Evolutionary conservation across 92 coral and sea anemone genomes (phyloP).

Genomic region (Nematostella vectensis): DNA sequence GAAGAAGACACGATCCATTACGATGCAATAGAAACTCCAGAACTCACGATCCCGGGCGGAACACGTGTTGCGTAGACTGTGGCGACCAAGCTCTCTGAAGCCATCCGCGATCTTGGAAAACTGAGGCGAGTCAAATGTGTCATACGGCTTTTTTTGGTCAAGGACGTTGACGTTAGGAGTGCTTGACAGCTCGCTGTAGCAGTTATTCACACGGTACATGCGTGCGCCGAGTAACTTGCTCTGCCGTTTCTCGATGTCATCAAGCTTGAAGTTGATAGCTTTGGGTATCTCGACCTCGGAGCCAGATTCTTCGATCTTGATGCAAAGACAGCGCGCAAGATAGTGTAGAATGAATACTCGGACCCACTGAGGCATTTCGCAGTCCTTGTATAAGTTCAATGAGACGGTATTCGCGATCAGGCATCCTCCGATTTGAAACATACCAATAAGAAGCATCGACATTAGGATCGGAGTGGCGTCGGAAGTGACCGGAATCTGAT

Average conservation of each 20-base stretch:
- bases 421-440: slow-evolving; percentile 68
- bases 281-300: slow-evolving; percentile 29
- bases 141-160: slow-evolving; percentile 1
- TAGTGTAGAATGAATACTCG: slow-evolving; percentile 62
- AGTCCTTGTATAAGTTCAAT: slow-evolving; percentile 45
- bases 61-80: slow-evolving; percentile 25
- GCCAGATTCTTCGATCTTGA: slow-evolving; percentile 21
- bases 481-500: slow-evolving; percentile 77
- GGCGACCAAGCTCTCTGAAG: slow-evolving; percentile 32
- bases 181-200: background rate
- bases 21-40: slow-evolving; percentile 51
- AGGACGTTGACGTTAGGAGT: slow-evolving; percentile 14
- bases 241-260: slow-evolving; percentile 24
- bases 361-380: slow-evolving; percentile 61
- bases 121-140: slow-evolving; percentile 18
- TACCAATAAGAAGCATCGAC: slow-evolving; percentile 37
- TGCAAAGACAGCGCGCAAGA: slow-evolving; percentile 49
- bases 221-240: slow-evolving; percentile 45
- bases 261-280: slow-evolving; percentile 26
- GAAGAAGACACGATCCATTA: slow-evolving; percentile 53
- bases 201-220: slow-evolving; percentile 6
- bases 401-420: slow-evolving; percentile 63
- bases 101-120: slow-evolving; percentile 43
- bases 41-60: slow-evolving; percentile 49
- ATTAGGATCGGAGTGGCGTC: slow-evolving; percentile 73